Evolutionary conservation across 2,888 invertebrate species (phyloP).

Genomic region (Luffia ferchaultella): DNA sequence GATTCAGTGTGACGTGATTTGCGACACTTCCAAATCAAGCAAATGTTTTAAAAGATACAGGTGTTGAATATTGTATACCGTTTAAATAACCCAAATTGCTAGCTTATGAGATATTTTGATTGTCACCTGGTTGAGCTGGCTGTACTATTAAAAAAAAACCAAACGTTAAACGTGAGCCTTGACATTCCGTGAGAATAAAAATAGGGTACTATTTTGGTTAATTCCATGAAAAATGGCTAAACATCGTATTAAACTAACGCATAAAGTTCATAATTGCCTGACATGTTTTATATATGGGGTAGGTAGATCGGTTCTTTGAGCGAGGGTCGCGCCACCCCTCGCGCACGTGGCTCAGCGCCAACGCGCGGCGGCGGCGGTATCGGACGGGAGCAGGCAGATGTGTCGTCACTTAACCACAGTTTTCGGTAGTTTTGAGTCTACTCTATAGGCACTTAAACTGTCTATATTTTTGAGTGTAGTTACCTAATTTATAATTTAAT

Average conservation of each 20-base stretch:
- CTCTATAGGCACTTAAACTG: too few species aligned
- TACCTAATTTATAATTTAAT: too few species aligned
- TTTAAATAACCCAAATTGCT: too few species aligned
- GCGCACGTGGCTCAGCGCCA: slow-evolving; percentile 44
- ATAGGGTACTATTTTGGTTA: slow-evolving; percentile 56
- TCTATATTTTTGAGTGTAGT: too few species aligned
- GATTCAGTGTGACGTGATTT: too few species aligned
- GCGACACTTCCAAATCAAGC: too few species aligned
- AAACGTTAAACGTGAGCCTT: slow-evolving; percentile 45
- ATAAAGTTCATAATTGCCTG: slow-evolving; percentile 28
- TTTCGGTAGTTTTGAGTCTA: background rate
- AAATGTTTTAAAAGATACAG: too few species aligned
- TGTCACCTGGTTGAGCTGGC: too few species aligned
- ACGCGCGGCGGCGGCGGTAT: slow-evolving; percentile 28
- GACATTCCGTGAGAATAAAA: slow-evolving; percentile 60
- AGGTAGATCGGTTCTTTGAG: slow-evolving; percentile 33
- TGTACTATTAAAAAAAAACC: slow-evolving; percentile 39
- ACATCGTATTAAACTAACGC: slow-evolving; percentile 23
- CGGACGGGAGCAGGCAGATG: slow-evolving; percentile 39
- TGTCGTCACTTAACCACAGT: slow-evolving; percentile 25
- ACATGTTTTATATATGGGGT: slow-evolving; percentile 47
- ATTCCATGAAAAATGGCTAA: slow-evolving; percentile 23
- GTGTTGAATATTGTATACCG: too few species aligned
- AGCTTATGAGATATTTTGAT: too few species aligned
- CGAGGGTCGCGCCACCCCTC: slow-evolving; percentile 44